phyloP scores from a whole-genome alignment of 64 coral and sea anemone species.

The Pocillopora damicornis region DNA sequence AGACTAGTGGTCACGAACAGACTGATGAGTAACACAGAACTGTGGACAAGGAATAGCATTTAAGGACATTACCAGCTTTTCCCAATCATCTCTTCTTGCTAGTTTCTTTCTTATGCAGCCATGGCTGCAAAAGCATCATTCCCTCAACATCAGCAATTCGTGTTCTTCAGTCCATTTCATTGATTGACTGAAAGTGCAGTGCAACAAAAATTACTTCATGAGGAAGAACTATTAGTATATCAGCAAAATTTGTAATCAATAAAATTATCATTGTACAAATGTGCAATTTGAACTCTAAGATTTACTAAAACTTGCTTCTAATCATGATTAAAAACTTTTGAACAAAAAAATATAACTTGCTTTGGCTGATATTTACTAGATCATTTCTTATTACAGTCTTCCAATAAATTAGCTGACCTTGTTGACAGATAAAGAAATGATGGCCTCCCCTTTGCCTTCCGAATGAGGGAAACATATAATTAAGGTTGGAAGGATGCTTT shows the following conservation, averaged over 20 bases:
- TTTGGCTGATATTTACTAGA: no score
- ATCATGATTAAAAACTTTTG: no score
- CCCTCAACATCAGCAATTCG: conserved; percentile 23
- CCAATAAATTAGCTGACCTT: neutral
- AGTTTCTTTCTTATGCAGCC: conserved; percentile 34
- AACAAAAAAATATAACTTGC: no score
- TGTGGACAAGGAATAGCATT: neutral
- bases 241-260: no score
- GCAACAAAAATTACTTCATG: conserved; percentile 12
- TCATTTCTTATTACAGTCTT: neutral
- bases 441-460: neutral
- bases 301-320: no score
- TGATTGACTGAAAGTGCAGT: conserved; percentile 23
- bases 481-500: no score
- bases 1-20: no score
- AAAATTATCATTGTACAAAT: no score
- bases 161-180: conserved; percentile 43
- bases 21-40: no score
- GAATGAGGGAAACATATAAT: neutral
- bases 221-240: neutral
- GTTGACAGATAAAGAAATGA: conserved; percentile 23
- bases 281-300: no score
- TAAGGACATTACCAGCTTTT: conserved; percentile 26
- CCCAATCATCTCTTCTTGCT: conserved; percentile 22
- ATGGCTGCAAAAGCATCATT: conserved; percentile 28